These are phyloP conservation scores for Theretra japonica DNA, from an alignment of 2,888 invertebrate genomes.

Conservation along the genomic window DNA sequence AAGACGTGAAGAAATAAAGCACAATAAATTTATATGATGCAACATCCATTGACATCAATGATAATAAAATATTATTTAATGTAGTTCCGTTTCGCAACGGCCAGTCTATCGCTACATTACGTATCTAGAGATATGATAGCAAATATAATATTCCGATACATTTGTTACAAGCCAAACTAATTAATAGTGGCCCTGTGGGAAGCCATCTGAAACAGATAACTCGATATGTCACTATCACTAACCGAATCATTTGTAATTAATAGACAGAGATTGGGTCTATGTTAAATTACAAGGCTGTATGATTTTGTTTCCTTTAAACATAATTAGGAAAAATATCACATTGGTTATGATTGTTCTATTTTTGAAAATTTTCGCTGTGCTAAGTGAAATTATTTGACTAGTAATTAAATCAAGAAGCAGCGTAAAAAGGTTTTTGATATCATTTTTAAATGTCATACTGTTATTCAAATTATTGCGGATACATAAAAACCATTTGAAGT, in stretches of 20 bases:
- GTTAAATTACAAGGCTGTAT: conserved; percentile 3
- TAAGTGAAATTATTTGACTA: too few relatives aligned
- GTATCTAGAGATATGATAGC: conserved; percentile 17
- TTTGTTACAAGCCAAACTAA: conserved; percentile 35
- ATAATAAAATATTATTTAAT: conserved; percentile 24
- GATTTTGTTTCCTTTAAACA: background rate
- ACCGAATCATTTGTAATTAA: background rate
- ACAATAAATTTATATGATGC: conserved; percentile 13
- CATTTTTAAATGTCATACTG: background rate
- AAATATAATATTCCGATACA: conserved; percentile 26
- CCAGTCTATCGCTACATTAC: conserved; percentile 10
- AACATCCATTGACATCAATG: conserved; percentile 10
- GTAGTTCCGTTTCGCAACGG: conserved; percentile 7
- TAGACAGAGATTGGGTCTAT: background rate
- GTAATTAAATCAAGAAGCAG: too few relatives aligned
- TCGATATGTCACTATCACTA: conserved; percentile 21
- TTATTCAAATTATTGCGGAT: background rate
- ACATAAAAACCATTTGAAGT: background rate
- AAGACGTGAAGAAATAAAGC: background rate
- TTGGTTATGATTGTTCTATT: too few relatives aligned
- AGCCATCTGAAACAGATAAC: conserved; percentile 33
- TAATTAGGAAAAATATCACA: too few relatives aligned
- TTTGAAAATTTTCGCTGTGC: too few relatives aligned
- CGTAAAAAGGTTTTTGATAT: too few relatives aligned
- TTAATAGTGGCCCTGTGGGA: conserved; percentile 39